Conservation (phyloP, 2,113 vertebrate genomes). For the Stigmatopora argus region DNA sequence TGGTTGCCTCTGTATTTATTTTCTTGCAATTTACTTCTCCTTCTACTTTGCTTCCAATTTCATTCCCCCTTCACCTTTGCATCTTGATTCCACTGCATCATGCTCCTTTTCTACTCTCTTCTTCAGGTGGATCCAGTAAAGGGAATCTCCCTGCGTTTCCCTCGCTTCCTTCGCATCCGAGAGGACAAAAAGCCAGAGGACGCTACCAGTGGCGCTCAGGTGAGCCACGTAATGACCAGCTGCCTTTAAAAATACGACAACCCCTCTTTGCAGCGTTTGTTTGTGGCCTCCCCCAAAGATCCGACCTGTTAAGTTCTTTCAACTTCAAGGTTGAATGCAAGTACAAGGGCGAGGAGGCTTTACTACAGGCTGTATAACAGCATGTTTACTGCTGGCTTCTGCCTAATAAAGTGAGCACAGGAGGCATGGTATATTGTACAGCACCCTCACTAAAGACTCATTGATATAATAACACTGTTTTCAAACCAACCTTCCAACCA, state of each 20-base stretch:
- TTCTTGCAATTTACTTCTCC: not conserved
- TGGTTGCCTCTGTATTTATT: no score
- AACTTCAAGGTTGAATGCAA: slow-evolving; percentile 26
- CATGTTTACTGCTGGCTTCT: slow-evolving; percentile 10
- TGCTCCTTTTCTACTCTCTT: not conserved
- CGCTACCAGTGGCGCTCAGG: slow-evolving; percentile 79
- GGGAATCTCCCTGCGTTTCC: slow-evolving; percentile 85
- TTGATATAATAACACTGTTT: not conserved
- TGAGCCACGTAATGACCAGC: slow-evolving; percentile 25
- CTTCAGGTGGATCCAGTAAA: slow-evolving; percentile 83
- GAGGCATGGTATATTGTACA: not conserved
- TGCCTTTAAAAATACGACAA: not conserved
- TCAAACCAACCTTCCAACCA: no score
- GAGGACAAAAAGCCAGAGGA: slow-evolving; percentile 85
- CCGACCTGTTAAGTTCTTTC: slow-evolving; percentile 26
- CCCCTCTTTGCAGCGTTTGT: slow-evolving; percentile 12
- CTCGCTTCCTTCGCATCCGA: slow-evolving; percentile 79
- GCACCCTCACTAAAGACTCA: not conserved
- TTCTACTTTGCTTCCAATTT: not conserved
- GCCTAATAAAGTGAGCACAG: slow-evolving; percentile 1
- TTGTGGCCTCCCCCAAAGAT: slow-evolving; percentile 22
- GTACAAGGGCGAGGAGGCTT: slow-evolving; percentile 21
- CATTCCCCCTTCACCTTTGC: not conserved
- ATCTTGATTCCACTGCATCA: not conserved
- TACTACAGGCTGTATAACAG: slow-evolving; percentile 21